Base-by-base conservation (phyloP, 2,888 invertebrate species). In the Dynastes tityus region DNA sequence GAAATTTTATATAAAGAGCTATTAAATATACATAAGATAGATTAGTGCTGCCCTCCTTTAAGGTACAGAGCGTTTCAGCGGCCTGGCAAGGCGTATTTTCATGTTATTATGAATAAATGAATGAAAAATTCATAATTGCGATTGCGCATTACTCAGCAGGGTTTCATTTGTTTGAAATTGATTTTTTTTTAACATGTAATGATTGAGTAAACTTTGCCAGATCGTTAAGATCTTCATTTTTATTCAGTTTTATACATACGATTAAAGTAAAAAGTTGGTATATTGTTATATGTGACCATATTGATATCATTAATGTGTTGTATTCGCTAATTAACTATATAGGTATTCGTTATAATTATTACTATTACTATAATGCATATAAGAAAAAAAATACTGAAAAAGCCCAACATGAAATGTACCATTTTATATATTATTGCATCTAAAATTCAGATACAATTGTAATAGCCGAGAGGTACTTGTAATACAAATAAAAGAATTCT, bases 261-360 rank as follows among this genome's bases (percentile, higher is more conserved):
- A 55, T 55, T 55, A 22, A 55, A 55, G 8, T 55, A 55, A 55
- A 16, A n/a, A 55, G 6, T 55, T 55, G 55, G 16, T 55, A 55
- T 22, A 55, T 55, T 11, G 32, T 58, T 61, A 61, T 27, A 22
- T 61, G 29, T 61, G 8, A 61, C 61, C 61, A 11, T 22, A 61
- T 55, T 61, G 61, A 61, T 61, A 61, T 61, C 61, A 9, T 27
- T 11, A 61, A 61, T 61, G 29, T 61, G 61, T 61, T 61, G 8
- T 61, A 61, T 61, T 61, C 22, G 61, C 61, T 61, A 61, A 61
- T 49, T 27, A 32, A 49, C 11, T 45, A 67, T 22, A 49, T 67
- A 16, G 40, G 16, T 67, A 45, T 67, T 45, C 22, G 45, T 67
- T 45, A 45, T 22, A 22, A 67, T 45, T 67, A 67, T 67, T 64